A percentile compares a stretch with the other conserved stretches of the same genome.
These are phyloP conservation scores for rabbit (Oryctolagus cuniculus) DNA, from an alignment of 2,113 vertebrate species.

Conservation along the genomic window DNA sequence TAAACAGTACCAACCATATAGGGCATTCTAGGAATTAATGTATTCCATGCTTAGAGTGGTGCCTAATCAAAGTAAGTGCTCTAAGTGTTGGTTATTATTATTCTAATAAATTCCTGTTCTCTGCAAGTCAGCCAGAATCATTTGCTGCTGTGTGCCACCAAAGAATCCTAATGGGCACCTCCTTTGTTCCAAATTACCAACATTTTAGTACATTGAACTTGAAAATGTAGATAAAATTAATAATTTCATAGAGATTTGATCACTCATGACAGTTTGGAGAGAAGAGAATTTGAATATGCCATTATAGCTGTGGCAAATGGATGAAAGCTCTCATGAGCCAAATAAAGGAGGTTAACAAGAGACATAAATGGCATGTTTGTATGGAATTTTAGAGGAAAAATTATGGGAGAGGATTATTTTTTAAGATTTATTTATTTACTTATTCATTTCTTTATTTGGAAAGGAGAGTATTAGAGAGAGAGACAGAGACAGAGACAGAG, in stretches of 20 bases:
- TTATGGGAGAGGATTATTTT: background rate
- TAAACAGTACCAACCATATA: background rate
- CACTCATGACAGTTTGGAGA: background rate
- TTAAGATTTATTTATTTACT: too few species aligned
- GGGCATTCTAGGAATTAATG: background rate
- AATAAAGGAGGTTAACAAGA: background rate
- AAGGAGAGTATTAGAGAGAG: too few species aligned
- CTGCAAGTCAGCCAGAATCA: background rate
- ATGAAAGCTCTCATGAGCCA: constrained; percentile 30
- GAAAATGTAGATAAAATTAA: constrained; percentile 24
- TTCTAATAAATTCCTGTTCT: background rate
- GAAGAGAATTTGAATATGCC: constrained; percentile 15
- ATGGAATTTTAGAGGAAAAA: constrained; percentile 35
- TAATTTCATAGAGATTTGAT: constrained; percentile 3
- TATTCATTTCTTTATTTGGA: too few species aligned
- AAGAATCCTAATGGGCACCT: background rate
- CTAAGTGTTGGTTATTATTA: background rate
- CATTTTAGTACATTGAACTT: constrained; percentile 16
- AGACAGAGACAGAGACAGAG: too few species aligned
- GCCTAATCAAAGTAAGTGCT: background rate
- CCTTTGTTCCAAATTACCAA: constrained; percentile 31
- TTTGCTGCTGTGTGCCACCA: background rate
- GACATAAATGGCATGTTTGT: constrained; percentile 9
- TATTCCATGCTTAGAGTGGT: background rate
- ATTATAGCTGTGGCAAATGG: background rate